These are phyloP conservation scores for Neodiprion fabricii DNA, from an alignment of 1,140 invertebrate species.

Conservation along the genomic window DNA sequence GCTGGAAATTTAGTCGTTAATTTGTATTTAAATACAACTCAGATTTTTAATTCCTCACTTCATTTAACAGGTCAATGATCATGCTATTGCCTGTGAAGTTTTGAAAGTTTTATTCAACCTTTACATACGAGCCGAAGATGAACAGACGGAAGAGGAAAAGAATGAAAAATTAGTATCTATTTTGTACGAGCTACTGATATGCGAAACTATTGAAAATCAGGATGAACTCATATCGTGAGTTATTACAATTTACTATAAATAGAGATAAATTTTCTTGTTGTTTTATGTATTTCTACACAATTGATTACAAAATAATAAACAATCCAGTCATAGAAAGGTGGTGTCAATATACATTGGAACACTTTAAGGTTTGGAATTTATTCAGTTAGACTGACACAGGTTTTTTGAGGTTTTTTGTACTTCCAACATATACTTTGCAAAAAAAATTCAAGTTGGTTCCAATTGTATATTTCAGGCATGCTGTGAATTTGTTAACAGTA, in stretches of 20 bases:
- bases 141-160: constrained; percentile 75
- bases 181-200: constrained; percentile 75
- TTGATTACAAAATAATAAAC: too few relatives aligned
- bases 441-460: too few relatives aligned
- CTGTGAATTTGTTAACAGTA: constrained; percentile 51
- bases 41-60: constrained; percentile 30
- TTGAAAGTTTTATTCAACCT: constrained; percentile 92
- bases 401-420: too few relatives aligned
- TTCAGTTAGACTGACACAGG: too few relatives aligned
- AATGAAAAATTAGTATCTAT: constrained; percentile 76
- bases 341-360: too few relatives aligned
- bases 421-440: too few relatives aligned
- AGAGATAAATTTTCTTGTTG: constrained; percentile 24
- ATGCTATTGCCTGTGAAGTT: constrained; percentile 80
- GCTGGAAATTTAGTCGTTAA: constrained; percentile 12
- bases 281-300: constrained; percentile 16
- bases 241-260: constrained; percentile 63
- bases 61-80: constrained; percentile 67
- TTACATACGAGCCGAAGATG: constrained; percentile 57
- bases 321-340: too few relatives aligned
- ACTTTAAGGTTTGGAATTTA: too few relatives aligned
- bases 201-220: constrained; percentile 68
- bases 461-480: constrained; percentile 41
- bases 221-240: constrained; percentile 75
- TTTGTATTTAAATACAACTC: constrained; percentile 20